A percentile compares a stretch with the other conserved stretches of the same genome.
These are phyloP conservation scores for Venustaconcha ellipsiformis DNA, from an alignment of 1,140 invertebrate species.

Conservation along the genomic window DNA sequence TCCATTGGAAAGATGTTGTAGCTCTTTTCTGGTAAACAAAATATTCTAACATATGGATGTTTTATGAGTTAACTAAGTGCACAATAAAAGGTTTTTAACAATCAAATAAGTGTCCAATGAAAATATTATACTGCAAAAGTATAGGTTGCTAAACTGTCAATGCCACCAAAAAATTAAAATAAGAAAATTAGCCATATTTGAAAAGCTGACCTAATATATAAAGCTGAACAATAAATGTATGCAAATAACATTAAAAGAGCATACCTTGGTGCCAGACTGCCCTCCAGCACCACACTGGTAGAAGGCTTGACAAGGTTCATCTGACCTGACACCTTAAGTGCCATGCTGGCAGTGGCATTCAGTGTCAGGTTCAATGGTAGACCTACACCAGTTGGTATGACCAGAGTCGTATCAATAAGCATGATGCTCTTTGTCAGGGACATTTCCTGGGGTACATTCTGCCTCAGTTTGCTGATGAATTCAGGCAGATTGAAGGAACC, in stretches of 20 bases:
- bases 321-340: constrained; percentile 78
- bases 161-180: no score
- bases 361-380: constrained; percentile 85
- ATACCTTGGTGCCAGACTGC: constrained; percentile 50
- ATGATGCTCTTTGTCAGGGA: constrained; percentile 76
- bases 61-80: no score
- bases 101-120: no score
- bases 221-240: no score
- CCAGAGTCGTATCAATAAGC: constrained; percentile 88
- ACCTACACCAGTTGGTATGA: constrained; percentile 84
- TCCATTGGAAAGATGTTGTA: no score
- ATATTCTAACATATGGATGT: no score
- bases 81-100: no score
- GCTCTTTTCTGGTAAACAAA: no score
- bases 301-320: constrained; percentile 79
- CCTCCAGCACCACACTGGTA: constrained; percentile 61
- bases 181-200: no score
- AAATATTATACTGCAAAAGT: no score
- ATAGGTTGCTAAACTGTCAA: no score
- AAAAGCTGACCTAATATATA: no score
- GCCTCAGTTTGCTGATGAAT: constrained; percentile 69
- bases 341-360: constrained; percentile 86
- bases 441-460: constrained; percentile 56
- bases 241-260: neutral
- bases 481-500: constrained; percentile 66